Evolutionary conservation across 2,797 vertebrate species (phyloP), one percentile per base, ranked within the genome.

Genomic region (Scolopax rusticola): DNA sequence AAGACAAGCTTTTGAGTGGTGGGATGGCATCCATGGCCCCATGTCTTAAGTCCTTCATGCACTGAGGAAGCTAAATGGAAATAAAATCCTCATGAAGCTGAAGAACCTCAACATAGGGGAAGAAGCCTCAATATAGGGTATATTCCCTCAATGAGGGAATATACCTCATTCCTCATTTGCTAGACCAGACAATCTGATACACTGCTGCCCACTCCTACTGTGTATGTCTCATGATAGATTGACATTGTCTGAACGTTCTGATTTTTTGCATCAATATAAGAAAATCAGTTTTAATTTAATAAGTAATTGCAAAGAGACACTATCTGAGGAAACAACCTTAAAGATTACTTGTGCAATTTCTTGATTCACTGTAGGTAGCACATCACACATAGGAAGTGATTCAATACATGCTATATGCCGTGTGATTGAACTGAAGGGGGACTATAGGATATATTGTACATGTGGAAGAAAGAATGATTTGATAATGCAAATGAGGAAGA

Each of bases 251-350:
- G 61, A 68, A 86, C 38, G 28, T 88, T 90, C 70, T 89, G 41
- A 84, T 90, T 88, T 81, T 71, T 84, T 89, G 25, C 18, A 54
- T 89, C 38, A 82, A 59, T 84, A 89, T 69, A 51, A 79, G 27
- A 79, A 92, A 84, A 93, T 75, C 45, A 78, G 28, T 92, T 94
- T 92, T 87, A 24, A 76, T 92, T 90, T 89, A 76, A 65, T 69
- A 91, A 77, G 25, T 57, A 15, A 53, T 40, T 86, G 20, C 36
- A 48, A 67, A 87, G 73, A 76, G 30, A 76, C 21, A 41, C 24
- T 70, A 36, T 60, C 18, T 50, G 53, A 94, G 57, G 45, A 75
- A 90, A 84, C 18, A 81, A 64, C 38, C 3, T 41, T 71, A 67
- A 65, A 78, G 50, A 45, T 75, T 40, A 68, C 32, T 73, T 74